Base-by-base conservation (phyloP, 2,113 vertebrate species). In the Caranx melampygus region DNA sequence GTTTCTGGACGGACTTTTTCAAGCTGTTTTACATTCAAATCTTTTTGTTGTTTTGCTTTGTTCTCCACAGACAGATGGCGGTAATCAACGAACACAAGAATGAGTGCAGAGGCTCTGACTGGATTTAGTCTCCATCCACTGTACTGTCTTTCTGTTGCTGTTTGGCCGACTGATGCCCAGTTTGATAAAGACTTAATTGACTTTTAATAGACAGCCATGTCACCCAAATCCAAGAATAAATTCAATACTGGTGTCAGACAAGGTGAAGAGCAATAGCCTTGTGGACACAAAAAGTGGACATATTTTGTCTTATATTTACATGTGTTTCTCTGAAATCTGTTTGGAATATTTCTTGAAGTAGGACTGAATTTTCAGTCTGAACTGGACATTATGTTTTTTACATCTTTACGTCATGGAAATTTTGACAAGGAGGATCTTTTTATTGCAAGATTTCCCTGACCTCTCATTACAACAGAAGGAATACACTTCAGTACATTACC, bases 141-240 rank as follows among this genome's bases (percentile, higher is more conserved):
- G 62, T 67, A 59, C 51, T 1, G 52, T 82, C 54, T 81, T 58
- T 87, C 68, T 78, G 83, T 81, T 18, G 20, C 76, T 72, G 69
- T 82, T 72, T 78, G 69, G 69, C 12, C 79, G 81, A 82, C 74
- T 71, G 81, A 85, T 0, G 20, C 76, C 78, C 60, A 63, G 54
- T 66, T 79, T 84, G 62, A 84, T 71, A 77, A 82, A 85, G 69
- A 88, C 81, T 77, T 87, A 84, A 83, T 74, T 86, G 81, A 75
- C 77, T 84, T 21, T 21, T 35, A 84, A 61, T 68, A 80, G 63
- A 87, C 83, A 78, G 52, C 11, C 44, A 65, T 66, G 78, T 82
- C 70, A 79, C 86, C 78, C 81, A 70, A 86, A 72, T 87, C 37
- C 47, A 37, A 78, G 49, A 86, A 81, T 75, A 82, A 82, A 88